Percentiles rank a stretch among this genome's conserved stretches.
phyloP scores from a whole-genome alignment of 2,888 invertebrate genomes.

The Scaptomyza cyrtandrae region DNA sequence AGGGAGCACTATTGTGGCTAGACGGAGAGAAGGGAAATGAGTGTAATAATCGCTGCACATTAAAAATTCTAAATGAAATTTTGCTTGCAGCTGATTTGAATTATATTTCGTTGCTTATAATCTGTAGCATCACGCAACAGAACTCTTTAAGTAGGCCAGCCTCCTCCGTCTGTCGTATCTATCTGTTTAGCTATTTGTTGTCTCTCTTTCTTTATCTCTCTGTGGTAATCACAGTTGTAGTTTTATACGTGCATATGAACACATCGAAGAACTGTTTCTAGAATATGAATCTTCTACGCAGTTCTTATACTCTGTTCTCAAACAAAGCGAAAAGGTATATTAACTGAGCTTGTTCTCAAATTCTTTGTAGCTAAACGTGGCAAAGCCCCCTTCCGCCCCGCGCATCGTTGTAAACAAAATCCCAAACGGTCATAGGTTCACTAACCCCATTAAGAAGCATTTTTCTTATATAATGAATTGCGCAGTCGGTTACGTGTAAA shows the following conservation, averaged over 20 bases:
- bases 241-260: constrained; percentile 1
- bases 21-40: constrained; percentile 9
- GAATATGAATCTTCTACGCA: not conserved
- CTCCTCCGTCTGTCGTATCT: constrained; percentile 22
- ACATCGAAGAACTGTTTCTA: not conserved
- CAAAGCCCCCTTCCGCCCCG: not conserved
- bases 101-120: constrained; percentile 24
- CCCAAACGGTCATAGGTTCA: not conserved
- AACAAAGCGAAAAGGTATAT: not conserved
- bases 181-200: constrained; percentile 36
- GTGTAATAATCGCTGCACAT: constrained; percentile 15
- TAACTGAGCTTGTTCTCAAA: not conserved
- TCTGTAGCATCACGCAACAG: constrained; percentile 20
- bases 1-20: not conserved
- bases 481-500: not conserved
- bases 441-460: not conserved
- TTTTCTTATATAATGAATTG: not conserved
- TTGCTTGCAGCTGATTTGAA: constrained; percentile 21
- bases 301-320: not conserved
- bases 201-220: constrained; percentile 23
- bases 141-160: constrained; percentile 47
- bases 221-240: constrained; percentile 19
- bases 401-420: not conserved
- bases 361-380: too few species aligned
- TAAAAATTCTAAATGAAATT: constrained; percentile 17